Conservation (phyloP, 2,113 vertebrate genomes). For the Gasterosteus nipponicus region DNA sequence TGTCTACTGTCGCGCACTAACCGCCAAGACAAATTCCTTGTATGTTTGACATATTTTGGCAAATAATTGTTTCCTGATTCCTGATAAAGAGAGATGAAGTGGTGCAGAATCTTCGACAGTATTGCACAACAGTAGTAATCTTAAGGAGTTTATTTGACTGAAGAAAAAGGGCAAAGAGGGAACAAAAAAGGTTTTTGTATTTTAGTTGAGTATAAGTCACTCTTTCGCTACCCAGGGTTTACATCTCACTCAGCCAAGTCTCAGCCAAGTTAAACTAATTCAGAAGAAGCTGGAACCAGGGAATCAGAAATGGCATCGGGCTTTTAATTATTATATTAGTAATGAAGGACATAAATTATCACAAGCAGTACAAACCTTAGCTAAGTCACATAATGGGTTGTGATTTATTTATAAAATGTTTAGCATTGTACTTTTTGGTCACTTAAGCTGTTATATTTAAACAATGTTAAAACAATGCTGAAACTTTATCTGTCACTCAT, state of each 20-base stretch:
- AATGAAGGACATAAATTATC: neutral
- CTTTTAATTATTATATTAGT: constrained; percentile 5
- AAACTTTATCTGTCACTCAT: neutral
- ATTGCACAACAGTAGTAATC: constrained; percentile 49
- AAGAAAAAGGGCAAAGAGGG: constrained; percentile 20
- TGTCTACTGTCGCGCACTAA: too few relatives aligned
- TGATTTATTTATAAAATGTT: neutral
- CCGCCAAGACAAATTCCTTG: too few relatives aligned
- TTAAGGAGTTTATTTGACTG: constrained; percentile 45
- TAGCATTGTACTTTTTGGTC: neutral
- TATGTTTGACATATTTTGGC: too few relatives aligned
- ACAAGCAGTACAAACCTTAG: neutral
- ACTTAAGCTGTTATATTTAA: neutral
- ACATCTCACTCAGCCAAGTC: neutral
- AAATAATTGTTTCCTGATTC: too few relatives aligned
- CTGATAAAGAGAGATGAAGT: neutral
- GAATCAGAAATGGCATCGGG: constrained; percentile 1
- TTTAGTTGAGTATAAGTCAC: constrained; percentile 13
- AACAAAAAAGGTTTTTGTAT: constrained; percentile 28
- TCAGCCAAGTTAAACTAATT: neutral
- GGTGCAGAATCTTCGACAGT: constrained; percentile 65
- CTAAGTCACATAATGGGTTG: neutral
- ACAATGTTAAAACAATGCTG: neutral
- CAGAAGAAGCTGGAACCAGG: neutral
- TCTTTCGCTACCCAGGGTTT: neutral